Percentiles rank a stretch among this genome's conserved stretches.
Conservation (phyloP, 1,140 invertebrate genomes). For the Drosophila sechellia region DNA sequence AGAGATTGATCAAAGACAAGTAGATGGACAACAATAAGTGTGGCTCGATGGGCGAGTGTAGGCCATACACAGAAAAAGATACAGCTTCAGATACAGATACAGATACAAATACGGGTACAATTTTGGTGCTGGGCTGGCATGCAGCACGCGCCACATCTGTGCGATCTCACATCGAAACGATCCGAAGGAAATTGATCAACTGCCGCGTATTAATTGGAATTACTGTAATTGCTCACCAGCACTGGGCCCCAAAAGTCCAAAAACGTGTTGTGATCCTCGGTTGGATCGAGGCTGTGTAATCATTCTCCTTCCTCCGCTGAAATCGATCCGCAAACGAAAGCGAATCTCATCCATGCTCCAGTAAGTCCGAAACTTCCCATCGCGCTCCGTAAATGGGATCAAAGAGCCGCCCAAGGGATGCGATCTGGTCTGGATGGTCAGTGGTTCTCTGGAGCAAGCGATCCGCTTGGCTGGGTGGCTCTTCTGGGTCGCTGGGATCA, state of each 20-base stretch:
- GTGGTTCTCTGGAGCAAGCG: conserved; percentile 27
- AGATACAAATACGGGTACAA: neutral
- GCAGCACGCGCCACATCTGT: conserved; percentile 45
- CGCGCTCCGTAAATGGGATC: conserved; percentile 18
- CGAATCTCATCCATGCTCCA: conserved; percentile 39
- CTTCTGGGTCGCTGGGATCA: conserved; percentile 42
- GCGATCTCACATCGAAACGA: conserved; percentile 6
- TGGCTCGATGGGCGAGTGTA: conserved; percentile 18
- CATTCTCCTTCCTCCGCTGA: conserved; percentile 9
- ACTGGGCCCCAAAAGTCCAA: conserved; percentile 25
- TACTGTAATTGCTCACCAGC: conserved; percentile 41
- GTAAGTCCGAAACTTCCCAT: conserved; percentile 11
- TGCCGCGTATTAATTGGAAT: conserved; percentile 51
- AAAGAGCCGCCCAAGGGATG: conserved; percentile 29
- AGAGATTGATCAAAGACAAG: conserved; percentile 51
- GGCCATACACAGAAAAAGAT: conserved; percentile 24
- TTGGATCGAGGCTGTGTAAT: conserved; percentile 3
- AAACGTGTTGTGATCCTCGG: conserved; percentile 34
- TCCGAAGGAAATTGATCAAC: conserved; percentile 16
- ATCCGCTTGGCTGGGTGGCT: conserved; percentile 27
- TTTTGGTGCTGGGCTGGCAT: conserved; percentile 28
- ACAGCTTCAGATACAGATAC: conserved; percentile 17
- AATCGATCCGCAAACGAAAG: conserved; percentile 44
- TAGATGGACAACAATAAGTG: conserved; percentile 49
- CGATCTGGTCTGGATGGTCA: conserved; percentile 7